Percentiles rank a stretch among this genome's conserved stretches.
Conservation (phyloP, 2,113 vertebrate species). For the Oncorhynchus masou region DNA sequence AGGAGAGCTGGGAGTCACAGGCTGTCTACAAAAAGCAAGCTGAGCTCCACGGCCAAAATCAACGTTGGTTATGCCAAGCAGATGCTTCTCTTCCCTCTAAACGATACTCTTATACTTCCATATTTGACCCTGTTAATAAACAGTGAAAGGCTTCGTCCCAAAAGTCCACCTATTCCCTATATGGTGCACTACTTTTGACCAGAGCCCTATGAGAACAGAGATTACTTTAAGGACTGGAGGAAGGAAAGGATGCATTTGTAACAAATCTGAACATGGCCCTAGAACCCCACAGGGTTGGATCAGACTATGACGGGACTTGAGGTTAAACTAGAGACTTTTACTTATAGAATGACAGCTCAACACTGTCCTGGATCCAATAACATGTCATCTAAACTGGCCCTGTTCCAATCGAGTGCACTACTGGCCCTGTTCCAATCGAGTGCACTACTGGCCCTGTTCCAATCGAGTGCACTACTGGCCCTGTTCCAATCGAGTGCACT, state of each 20-base stretch:
- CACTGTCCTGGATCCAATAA: not conserved
- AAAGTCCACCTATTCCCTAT: no score
- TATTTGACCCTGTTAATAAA: constrained; percentile 48
- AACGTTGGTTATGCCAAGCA: constrained; percentile 51
- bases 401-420: no score
- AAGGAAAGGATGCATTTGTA: no score
- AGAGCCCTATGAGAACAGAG: no score
- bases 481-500: no score
- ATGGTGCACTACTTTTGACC: no score
- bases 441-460: no score
- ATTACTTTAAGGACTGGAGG: no score
- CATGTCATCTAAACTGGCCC: no score
- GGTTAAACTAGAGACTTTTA: not conserved
- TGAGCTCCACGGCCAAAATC: constrained; percentile 51
- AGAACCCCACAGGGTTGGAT: not conserved
- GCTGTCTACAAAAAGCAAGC: constrained; percentile 50
- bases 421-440: no score
- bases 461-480: no score
- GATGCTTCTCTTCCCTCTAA: constrained; percentile 46
- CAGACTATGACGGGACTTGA: constrained; percentile 10
- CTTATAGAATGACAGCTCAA: constrained; percentile 25
- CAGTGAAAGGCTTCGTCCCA: not conserved
- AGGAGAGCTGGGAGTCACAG: constrained; percentile 45
- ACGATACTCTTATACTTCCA: constrained; percentile 35
- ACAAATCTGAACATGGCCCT: no score